Evolutionary conservation across 2,113 vertebrate genomes (phyloP), one percentile per base, ranked within the genome.

Genomic region (Myotis davidii): DNA sequence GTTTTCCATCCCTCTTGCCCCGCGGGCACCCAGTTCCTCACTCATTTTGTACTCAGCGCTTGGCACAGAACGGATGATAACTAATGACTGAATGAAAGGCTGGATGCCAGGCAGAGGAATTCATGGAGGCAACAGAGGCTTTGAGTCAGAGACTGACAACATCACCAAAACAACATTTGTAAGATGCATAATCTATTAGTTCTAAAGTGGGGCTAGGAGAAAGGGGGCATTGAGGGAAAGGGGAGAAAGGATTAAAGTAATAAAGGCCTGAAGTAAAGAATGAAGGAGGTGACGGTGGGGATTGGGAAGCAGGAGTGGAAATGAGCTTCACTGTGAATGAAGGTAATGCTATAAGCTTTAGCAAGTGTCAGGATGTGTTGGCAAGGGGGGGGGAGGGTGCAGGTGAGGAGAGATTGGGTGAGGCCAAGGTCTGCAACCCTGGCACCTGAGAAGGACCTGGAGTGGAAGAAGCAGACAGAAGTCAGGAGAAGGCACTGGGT

Each of bases 101-200:
- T 70, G 50, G 65, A 56, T 70, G 48, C 59, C 50, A 69, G 70
- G 45, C 93, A 85, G 91, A 85, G 78, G 65, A 74, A 72, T 59
- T 93, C 59, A 56, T 3, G 14, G 76, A 87, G 37, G 90, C 52
- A 85, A n/a, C 42, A 81, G 61, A 87, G n/a, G 67, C 23, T 76
- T 64, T 70, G 94, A 88, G 45, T 88, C 59, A 72, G 87, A 83
- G 48, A 72, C 21, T 39, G 83, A 78, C 89, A 78, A 78, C 23
- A 85, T 34, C 78, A 73, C 37, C 10, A 52, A 59, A 91, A 67
- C 37, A 21, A 14, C 20, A 29, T 25, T 34, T 64, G 65, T 42
- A 65, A 91, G 21, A 70, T 88, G 74, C 90, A 79, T 82, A 67
- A 90, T 42, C 76, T 42, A 9, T 81, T 85, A 73, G 91, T 42